Conservation (phyloP, 2,113 vertebrate species). For the Bothrops jararaca region DNA sequence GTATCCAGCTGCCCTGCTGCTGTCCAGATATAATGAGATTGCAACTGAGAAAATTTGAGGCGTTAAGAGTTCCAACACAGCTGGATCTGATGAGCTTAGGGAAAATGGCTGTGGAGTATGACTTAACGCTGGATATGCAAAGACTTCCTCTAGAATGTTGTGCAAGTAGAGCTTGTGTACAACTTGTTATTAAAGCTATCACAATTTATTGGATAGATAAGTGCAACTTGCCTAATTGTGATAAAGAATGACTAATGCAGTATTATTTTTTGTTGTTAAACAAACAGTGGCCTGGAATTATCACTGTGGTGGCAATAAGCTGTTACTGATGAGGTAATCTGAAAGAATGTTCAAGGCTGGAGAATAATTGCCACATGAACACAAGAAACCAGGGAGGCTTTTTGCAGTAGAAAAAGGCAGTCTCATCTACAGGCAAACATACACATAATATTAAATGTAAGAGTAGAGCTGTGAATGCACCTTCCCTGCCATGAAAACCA, state of each 20-base stretch:
- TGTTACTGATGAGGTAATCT: slow-evolving; percentile 25
- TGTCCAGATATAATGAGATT: neutral
- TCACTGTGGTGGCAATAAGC: slow-evolving; percentile 39
- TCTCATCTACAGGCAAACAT: neutral
- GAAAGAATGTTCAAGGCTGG: neutral
- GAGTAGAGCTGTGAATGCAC: neutral
- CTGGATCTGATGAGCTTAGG: neutral
- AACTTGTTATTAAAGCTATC: slow-evolving; percentile 37
- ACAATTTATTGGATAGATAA: slow-evolving; percentile 43
- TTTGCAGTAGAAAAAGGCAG: neutral
- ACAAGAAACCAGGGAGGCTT: neutral
- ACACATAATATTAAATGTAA: neutral
- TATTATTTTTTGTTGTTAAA: slow-evolving; percentile 37
- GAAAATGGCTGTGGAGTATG: neutral
- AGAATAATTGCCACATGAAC: neutral
- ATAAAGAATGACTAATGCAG: slow-evolving; percentile 24
- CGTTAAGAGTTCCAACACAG: neutral
- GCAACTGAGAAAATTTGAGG: neutral
- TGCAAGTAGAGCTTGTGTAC: neutral
- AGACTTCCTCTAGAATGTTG: slow-evolving; percentile 20
- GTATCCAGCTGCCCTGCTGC: neutral
- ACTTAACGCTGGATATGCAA: neutral
- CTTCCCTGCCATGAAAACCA: neutral
- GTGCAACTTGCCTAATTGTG: slow-evolving; percentile 12
- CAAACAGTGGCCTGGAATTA: slow-evolving; percentile 49